These are phyloP conservation scores for Leptinotarsa peninsularis DNA, from an alignment of 2,888 invertebrate species.

Conservation along the genomic window DNA sequence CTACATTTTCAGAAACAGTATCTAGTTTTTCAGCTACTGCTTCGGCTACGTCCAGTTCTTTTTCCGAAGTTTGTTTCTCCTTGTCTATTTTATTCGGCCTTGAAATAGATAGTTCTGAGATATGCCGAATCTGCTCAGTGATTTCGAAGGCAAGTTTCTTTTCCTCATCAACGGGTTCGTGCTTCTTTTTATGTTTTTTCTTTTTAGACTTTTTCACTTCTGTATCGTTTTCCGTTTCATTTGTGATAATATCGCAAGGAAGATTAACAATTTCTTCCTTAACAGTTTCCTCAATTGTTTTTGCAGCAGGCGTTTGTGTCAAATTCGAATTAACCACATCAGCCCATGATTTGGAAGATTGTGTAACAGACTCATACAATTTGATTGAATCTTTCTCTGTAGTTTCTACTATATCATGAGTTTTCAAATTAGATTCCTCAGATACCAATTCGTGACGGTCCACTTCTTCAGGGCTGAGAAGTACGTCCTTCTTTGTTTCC, in stretches of 20 bases:
- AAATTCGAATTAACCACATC: constrained; percentile 32
- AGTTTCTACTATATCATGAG: background rate
- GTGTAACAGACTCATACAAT: background rate
- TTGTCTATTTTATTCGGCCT: constrained; percentile 24
- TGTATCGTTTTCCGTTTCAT: background rate
- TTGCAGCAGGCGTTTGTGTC: constrained; percentile 8
- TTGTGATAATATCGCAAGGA: background rate
- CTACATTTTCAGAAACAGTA: background rate
- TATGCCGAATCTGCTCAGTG: constrained; percentile 44
- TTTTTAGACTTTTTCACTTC: constrained; percentile 39
- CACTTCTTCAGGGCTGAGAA: background rate
- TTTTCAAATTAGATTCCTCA: background rate
- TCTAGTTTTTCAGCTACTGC: background rate
- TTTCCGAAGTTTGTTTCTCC: constrained; percentile 14
- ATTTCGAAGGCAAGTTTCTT: constrained; percentile 43
- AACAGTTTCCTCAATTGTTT: background rate
- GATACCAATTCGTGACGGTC: background rate
- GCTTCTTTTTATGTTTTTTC: constrained; percentile 45
- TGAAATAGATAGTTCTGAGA: constrained; percentile 32
- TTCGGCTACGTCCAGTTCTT: too few relatives aligned
- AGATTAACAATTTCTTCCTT: background rate
- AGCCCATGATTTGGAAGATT: constrained; percentile 31
- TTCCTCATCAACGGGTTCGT: constrained; percentile 36
- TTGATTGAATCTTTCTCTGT: background rate
- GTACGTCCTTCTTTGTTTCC: background rate